Evolutionary conservation across 1,140 invertebrate genomes (phyloP), one percentile per base, ranked within the genome.

Genomic region (Teleopsis dalmanni): DNA sequence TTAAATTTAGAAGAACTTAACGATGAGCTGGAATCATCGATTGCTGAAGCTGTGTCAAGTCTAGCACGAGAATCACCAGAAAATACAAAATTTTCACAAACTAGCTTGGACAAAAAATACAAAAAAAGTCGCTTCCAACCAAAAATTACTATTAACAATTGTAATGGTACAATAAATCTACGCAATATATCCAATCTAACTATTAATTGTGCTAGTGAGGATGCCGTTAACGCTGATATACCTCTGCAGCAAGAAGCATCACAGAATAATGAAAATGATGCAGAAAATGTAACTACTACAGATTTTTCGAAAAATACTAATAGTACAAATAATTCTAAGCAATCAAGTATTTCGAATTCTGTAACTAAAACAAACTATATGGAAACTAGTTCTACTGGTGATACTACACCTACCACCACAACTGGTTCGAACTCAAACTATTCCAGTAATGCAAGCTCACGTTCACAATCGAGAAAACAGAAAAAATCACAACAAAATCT

Each of bases 131-230:
- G 59, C 19, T 63, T 65, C 36, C 65, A 67, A 51, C 60, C 59
- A 58, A 68, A 70, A 41, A 65, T 70, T n/a, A 70, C 65, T 11
- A 68, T 70, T 13, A 70, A 70, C 41, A 70, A 68, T 35, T 70
- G 67, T 53, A 70, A 64, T 48, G 67, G 67, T n/a, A 70, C 58
- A 9, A 66, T 70, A 3, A 70, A 68, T 47, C 46, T 70, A 14
- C 57, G 63, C n/a, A 70, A 70, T 43, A 70, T 70, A 2, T 60
- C 64, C 36, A 70, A 60, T 34, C 23, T 70, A 18, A 70, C 67
- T 9, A 70, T 70, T 23, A 70, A 70, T 34, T 69, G 65, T 50
- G 56, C 61, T 47, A 64, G 40, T 31, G 65, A 68, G n/a, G 64
- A 64, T 16, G 55, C 58, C 3, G 55, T 67, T 3, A 64, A 53